Conservation (phyloP, 2,888 invertebrate species). For the Acheta domesticus region DNA sequence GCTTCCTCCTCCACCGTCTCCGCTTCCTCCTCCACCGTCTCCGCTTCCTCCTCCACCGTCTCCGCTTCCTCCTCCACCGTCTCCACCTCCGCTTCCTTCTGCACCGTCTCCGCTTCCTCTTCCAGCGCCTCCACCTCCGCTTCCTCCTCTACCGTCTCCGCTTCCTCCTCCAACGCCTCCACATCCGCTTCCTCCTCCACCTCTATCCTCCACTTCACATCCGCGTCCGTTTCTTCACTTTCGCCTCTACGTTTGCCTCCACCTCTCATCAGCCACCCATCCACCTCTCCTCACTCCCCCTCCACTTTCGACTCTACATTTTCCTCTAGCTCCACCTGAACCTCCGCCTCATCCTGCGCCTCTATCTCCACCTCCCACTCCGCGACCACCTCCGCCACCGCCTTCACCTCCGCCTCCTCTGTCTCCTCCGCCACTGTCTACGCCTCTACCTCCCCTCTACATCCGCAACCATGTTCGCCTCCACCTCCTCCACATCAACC, state of each 20-base stretch:
- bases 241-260: neutral
- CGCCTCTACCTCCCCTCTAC: neutral
- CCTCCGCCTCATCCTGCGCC: neutral
- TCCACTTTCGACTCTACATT: too few relatives aligned
- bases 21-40: neutral
- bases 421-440: neutral
- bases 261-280: too few relatives aligned
- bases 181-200: neutral
- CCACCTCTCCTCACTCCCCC: too few relatives aligned
- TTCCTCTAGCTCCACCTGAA: neutral
- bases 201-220: neutral
- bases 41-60: neutral
- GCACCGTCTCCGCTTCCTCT: neutral
- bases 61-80: neutral
- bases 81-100: neutral
- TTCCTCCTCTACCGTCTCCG: neutral
- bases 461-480: neutral
- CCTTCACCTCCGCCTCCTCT: neutral
- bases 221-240: rapidly evolving
- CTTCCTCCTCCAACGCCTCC: neutral
- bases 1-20: neutral
- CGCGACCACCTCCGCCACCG: neutral
- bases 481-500: neutral
- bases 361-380: neutral
- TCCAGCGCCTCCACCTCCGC: neutral